A percentile compares a stretch with the other conserved stretches of the same genome.
phyloP scores from a whole-genome alignment of 2,888 invertebrate genomes.

The Polietes domitor region DNA sequence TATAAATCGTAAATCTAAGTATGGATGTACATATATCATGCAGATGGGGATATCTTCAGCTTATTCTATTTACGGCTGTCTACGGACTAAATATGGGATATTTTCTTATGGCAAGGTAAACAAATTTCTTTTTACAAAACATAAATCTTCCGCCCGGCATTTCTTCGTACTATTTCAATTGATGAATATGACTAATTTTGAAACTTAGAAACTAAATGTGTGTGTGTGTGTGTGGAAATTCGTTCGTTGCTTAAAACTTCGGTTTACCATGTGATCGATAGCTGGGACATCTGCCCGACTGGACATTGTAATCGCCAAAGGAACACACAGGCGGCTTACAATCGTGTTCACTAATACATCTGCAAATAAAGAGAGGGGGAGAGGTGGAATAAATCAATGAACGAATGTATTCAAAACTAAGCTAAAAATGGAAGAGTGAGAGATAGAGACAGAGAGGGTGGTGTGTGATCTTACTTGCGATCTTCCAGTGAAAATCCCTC shows the following conservation, averaged over 20 bases:
- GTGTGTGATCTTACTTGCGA: conserved; percentile 81
- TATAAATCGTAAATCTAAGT: too few relatives aligned
- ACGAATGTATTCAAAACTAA: background rate
- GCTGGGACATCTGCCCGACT: conserved; percentile 78
- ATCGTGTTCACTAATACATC: conserved; percentile 76
- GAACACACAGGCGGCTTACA: conserved; percentile 77
- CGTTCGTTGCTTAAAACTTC: conserved; percentile 36
- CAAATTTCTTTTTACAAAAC: conserved; percentile 18
- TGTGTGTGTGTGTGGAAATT: too few relatives aligned
- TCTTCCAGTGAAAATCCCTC: conserved; percentile 85
- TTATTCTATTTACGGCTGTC: background rate
- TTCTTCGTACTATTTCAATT: background rate
- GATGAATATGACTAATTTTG: conserved; percentile 50
- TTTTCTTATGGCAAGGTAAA: conserved; percentile 33
- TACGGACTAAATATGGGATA: conserved; percentile 4
- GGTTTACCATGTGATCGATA: conserved; percentile 56
- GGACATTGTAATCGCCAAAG: conserved; percentile 74
- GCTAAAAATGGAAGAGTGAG: background rate
- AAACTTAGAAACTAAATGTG: conserved; percentile 35
- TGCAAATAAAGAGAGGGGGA: conserved; percentile 60
- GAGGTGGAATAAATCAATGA: background rate
- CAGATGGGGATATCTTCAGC: background rate
- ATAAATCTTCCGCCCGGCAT: background rate
- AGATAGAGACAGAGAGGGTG: background rate
- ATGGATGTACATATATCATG: too few relatives aligned